phyloP scores from a whole-genome alignment of 1,140 invertebrate species.

The Artemia franciscana region DNA sequence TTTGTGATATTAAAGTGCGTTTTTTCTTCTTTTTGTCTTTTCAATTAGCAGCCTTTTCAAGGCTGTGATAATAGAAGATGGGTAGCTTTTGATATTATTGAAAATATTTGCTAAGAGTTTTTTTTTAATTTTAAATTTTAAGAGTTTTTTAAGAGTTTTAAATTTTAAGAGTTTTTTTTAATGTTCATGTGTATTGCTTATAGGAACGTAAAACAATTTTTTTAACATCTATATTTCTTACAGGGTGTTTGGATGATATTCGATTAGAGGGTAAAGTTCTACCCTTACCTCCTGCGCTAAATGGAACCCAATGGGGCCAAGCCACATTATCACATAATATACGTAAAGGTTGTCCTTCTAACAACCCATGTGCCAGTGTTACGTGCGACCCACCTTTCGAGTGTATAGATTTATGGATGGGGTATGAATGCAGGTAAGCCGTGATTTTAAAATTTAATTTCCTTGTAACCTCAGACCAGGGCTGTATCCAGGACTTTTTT shows the following conservation, averaged over 20 bases:
- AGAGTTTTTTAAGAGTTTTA: no score
- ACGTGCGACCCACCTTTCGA: constrained; percentile 78
- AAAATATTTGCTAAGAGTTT: no score
- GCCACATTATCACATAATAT: constrained; percentile 74
- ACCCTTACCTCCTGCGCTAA: constrained; percentile 71
- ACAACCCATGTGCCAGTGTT: constrained; percentile 75
- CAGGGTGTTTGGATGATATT: constrained; percentile 58
- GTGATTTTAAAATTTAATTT: constrained; percentile 7
- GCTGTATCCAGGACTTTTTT: no score
- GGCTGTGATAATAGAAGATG: no score
- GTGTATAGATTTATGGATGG: constrained; percentile 87
- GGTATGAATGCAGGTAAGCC: constrained; percentile 90
- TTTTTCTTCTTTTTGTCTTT: no score
- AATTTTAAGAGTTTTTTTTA: not conserved
- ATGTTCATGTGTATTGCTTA: not conserved
- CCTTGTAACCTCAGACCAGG: no score
- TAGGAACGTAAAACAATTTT: not conserved
- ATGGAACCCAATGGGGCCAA: constrained; percentile 79
- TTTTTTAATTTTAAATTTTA: no score
- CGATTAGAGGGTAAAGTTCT: constrained; percentile 75
- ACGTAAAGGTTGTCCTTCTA: constrained; percentile 69
- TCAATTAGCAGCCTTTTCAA: no score
- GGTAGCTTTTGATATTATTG: no score
- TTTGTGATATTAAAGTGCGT: no score
- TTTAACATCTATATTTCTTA: constrained; percentile 12